phyloP scores from a whole-genome alignment of 2,888 invertebrate species.

The Pecten maximus region DNA sequence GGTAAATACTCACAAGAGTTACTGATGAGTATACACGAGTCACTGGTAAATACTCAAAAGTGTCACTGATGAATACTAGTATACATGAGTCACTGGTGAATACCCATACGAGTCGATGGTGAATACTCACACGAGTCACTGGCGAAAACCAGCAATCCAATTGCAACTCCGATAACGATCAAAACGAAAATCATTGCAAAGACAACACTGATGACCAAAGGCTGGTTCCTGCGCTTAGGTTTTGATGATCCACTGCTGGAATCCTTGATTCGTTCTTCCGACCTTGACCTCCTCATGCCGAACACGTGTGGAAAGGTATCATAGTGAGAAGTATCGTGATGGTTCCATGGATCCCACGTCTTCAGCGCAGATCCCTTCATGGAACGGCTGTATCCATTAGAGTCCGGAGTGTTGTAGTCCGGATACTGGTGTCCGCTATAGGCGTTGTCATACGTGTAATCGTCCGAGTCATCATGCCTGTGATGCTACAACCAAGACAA shows the following conservation, averaged over 20 bases:
- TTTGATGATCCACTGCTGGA: background rate
- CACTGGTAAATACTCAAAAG: no score
- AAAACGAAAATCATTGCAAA: background rate
- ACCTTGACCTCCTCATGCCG: background rate
- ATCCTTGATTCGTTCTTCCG: background rate
- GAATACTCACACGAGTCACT: background rate
- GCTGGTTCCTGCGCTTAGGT: background rate
- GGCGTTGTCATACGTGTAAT: background rate
- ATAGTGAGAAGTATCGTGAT: background rate
- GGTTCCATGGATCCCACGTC: background rate
- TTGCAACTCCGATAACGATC: background rate
- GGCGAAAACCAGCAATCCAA: background rate
- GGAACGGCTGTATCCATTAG: background rate
- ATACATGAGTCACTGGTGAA: no score
- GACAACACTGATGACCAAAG: background rate
- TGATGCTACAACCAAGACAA: background rate
- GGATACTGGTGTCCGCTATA: background rate
- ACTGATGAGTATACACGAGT: no score
- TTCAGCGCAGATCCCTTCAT: background rate
- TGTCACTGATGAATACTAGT: no score
- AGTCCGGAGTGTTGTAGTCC: background rate
- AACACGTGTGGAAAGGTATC: background rate
- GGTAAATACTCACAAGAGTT: no score
- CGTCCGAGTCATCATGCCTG: background rate
- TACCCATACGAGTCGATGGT: no score